Evolutionary conservation across 2,113 vertebrate species (phyloP).

Genomic region (Chlamydotis undulata): DNA sequence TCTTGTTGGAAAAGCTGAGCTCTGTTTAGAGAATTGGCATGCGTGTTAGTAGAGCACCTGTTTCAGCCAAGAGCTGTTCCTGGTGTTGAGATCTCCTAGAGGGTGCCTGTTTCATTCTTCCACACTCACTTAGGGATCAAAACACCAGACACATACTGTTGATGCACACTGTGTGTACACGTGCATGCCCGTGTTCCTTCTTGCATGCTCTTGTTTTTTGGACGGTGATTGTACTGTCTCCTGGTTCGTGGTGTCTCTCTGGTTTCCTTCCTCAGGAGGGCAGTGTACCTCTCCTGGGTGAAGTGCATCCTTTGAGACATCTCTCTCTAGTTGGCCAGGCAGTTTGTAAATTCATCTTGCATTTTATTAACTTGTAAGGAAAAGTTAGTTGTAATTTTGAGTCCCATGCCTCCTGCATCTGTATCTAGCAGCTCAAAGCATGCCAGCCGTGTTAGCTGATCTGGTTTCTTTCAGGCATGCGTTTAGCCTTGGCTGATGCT

Average conservation of each 20-base stretch:
- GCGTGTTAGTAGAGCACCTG: not conserved
- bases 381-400: not conserved
- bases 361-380: not conserved
- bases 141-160: accelerated
- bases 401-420: not conserved
- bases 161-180: accelerated
- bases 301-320: not conserved
- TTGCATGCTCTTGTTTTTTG: not conserved
- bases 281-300: not conserved
- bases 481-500: constrained; percentile 94
- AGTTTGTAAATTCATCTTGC: not conserved
- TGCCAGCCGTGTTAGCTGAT: not conserved
- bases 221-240: not conserved
- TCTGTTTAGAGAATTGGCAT: not conserved
- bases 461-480: constrained; percentile 84
- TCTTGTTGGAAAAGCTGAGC: not conserved
- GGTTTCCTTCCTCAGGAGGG: not conserved
- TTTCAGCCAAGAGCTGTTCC: not conserved
- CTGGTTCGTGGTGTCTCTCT: not conserved
- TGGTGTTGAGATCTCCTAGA: not conserved
- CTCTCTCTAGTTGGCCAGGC: not conserved
- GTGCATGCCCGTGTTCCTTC: accelerated
- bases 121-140: accelerated
- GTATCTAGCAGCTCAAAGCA: not conserved
- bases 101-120: not conserved